Base-by-base conservation (phyloP, 2,888 invertebrate species). In the Axea sp. region DNA sequence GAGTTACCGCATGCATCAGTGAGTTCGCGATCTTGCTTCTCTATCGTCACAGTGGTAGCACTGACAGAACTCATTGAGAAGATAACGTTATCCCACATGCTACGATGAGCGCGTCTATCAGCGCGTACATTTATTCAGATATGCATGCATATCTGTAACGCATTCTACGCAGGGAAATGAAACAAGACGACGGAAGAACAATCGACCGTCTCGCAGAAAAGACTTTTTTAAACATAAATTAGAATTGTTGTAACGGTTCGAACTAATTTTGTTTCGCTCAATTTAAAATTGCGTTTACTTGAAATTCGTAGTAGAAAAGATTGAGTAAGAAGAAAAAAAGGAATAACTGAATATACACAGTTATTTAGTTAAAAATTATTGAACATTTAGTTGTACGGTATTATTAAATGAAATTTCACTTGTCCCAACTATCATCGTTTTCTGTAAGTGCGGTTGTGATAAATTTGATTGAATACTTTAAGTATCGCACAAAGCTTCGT, bases 71-170 rank as follows among this genome's bases (percentile, higher is more conserved):
- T 68, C 57, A 68, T 68, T 72, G 67, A 57, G 39, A 60, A 57
- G 67, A 75, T 75, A 75, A 75, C 67, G 71, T 71, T 75, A 71
- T 73, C 55, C 75, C 51, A 30, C 62, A 75, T 51, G 75, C 62
- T 67, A 67, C 67, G 67, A 65, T 71, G 74, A 75, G 69, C 60
- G 51, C 49, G 65, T 62, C 71, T 71, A 71, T 75, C 74, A 60
- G 65, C 43, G 71, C 74, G 65, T 75, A 24, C 64, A 60, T 65
- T 71, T 75, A 43, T 65, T 69, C 53, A 49, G 59, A 65, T 59
- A 75, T 49, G 65, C 37, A 33, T 62, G 47, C 37, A 26, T 51
- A 59, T 68, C 43, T 51, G 55, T 41, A 57, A 51, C 35, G 64
- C 64, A 14, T 24, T 14, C 5, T 55, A 47, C 64, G 14, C 35